These are phyloP conservation scores for Bombycilla garrulus DNA, from an alignment of 2,113 vertebrate species.

Conservation along the genomic window DNA sequence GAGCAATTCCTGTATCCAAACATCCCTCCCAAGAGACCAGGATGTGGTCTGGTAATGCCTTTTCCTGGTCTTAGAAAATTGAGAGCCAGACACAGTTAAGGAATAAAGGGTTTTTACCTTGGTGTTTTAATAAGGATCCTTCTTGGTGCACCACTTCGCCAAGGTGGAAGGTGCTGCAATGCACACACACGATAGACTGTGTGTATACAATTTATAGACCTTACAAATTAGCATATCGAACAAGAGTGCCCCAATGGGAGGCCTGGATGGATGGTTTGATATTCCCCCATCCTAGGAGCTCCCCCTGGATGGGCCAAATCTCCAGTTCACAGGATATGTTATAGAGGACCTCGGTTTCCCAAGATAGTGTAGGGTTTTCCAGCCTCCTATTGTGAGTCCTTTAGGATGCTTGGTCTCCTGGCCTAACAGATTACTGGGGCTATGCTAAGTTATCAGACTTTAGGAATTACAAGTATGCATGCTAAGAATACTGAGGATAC, in stretches of 20 bases:
- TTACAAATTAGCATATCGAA: not conserved
- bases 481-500: not conserved
- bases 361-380: not conserved
- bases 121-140: not conserved
- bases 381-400: fast-evolving
- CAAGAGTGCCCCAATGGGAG: not conserved
- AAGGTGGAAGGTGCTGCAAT: not conserved
- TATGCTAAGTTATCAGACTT: not conserved
- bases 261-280: not conserved
- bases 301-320: too few species aligned
- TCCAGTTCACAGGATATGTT: not conserved
- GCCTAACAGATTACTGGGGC: not conserved
- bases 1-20: not conserved
- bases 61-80: not conserved
- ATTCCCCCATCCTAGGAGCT: fast-evolving
- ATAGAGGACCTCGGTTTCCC: not conserved
- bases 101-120: not conserved
- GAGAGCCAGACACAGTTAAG: not conserved
- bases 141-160: not conserved
- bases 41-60: not conserved
- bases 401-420: not conserved
- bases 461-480: not conserved
- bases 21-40: not conserved
- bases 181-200: fast-evolving
- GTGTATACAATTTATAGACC: not conserved